phyloP scores from a whole-genome alignment of 2,113 vertebrate species.

The Sterna hirundo region DNA sequence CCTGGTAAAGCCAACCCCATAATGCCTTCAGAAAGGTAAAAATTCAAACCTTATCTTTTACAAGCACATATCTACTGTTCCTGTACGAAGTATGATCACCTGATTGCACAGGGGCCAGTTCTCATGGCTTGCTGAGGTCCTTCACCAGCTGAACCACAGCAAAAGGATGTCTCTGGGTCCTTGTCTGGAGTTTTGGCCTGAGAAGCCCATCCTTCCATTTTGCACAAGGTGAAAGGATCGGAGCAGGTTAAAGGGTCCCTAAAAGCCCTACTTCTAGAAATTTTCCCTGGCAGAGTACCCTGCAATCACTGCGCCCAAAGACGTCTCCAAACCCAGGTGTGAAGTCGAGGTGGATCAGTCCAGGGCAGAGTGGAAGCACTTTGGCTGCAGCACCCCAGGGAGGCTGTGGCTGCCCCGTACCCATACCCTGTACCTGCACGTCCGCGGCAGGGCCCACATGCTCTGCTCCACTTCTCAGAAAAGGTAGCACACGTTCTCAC shows the following conservation, averaged over 20 bases:
- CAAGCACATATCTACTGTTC: fast-evolving
- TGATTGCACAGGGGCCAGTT: fast-evolving
- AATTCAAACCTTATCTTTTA: neutral
- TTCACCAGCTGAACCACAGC: neutral
- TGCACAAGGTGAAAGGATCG: fast-evolving
- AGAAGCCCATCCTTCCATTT: neutral
- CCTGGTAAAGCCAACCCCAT: neutral
- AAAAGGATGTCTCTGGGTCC: neutral
- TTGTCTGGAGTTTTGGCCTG: neutral
- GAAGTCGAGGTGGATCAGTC: too few relatives aligned
- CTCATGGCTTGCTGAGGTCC: neutral
- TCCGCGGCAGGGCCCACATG: fast-evolving
- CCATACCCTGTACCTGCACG: fast-evolving
- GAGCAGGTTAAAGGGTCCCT: neutral
- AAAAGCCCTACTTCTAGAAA: neutral
- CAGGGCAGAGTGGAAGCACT: neutral
- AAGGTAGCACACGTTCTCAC: neutral
- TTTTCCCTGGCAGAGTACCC: neutral
- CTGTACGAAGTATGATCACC: neutral
- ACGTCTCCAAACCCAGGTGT: fast-evolving
- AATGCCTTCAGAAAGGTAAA: neutral
- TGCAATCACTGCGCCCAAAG: neutral
- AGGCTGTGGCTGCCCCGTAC: neutral
- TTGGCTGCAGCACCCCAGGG: neutral
- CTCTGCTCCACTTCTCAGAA: neutral